Conservation (phyloP, 2,888 invertebrate genomes). For the Drosophila anomalata region DNA sequence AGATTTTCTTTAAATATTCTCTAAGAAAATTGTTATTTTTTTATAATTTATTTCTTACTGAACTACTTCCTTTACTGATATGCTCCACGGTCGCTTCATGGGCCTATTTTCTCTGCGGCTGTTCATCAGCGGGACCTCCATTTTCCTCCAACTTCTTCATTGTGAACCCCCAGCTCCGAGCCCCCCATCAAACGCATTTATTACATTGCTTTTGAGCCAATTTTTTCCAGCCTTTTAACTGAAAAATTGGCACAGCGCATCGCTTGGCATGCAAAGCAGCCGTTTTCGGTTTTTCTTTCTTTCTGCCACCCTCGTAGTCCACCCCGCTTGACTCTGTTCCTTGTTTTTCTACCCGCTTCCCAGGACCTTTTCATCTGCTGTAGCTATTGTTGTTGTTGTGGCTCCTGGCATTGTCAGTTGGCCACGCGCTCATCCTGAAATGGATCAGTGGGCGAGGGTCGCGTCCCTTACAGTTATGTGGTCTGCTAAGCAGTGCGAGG, state of each 20-base stretch:
- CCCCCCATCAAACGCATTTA: constrained; percentile 72
- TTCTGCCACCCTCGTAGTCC: neutral
- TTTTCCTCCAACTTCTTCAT: neutral
- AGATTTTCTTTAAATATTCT: too few relatives aligned
- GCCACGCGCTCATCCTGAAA: constrained; percentile 68
- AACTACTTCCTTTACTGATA: constrained; percentile 8
- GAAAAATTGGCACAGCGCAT: constrained; percentile 74
- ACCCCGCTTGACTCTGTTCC: constrained; percentile 6
- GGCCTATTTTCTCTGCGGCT: constrained; percentile 61
- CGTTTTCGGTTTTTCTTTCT: constrained; percentile 56
- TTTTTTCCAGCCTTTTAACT: constrained; percentile 67
- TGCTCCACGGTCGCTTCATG: constrained; percentile 20
- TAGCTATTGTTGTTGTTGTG: constrained; percentile 32
- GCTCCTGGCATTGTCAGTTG: constrained; percentile 72
- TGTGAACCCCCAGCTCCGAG: constrained; percentile 5
- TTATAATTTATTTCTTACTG: neutral
- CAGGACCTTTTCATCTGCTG: neutral
- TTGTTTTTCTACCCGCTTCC: constrained; percentile 17
- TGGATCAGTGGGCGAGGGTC: constrained; percentile 56
- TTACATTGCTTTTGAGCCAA: constrained; percentile 70
- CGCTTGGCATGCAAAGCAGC: constrained; percentile 76
- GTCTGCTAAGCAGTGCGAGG: constrained; percentile 44
- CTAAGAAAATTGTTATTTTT: neutral
- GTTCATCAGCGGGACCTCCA: constrained; percentile 55
- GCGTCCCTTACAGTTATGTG: constrained; percentile 38